Conservation (phyloP, 2,888 invertebrate species). For the Eupelmus urozonus region DNA sequence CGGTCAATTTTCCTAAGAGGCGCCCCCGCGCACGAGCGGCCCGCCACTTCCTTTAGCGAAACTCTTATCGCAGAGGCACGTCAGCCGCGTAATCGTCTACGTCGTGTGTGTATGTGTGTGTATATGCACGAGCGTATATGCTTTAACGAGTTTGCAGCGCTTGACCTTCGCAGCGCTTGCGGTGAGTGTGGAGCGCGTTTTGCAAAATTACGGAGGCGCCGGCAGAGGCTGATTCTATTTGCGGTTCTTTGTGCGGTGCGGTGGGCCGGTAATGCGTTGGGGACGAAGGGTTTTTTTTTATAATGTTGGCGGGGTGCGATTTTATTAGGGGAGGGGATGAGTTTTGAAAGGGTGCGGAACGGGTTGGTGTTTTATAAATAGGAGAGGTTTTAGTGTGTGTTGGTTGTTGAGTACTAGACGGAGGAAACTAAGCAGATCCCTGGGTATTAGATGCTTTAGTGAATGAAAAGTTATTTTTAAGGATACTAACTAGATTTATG, state of each 20-base stretch:
- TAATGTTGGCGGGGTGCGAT: neutral
- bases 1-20: conserved; percentile 71
- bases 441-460: no score
- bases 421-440: no score
- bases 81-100: conserved; percentile 24
- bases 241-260: no score
- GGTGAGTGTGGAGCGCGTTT: no score
- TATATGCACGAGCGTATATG: neutral
- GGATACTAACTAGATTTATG: no score
- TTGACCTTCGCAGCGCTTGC: conserved; percentile 32
- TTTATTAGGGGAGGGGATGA: neutral
- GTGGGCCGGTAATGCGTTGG: no score
- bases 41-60: conserved; percentile 33
- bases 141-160: conserved; percentile 38
- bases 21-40: conserved; percentile 18
- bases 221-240: no score
- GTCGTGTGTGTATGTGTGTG: neutral
- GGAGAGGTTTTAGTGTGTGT: no score
- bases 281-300: neutral
- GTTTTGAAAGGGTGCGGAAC: no score
- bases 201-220: neutral
- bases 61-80: conserved; percentile 29
- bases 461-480: no score
- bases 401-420: no score
- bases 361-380: no score